Conservation (phyloP, 2,797 vertebrate genomes). For the Rallus crepitans region DNA sequence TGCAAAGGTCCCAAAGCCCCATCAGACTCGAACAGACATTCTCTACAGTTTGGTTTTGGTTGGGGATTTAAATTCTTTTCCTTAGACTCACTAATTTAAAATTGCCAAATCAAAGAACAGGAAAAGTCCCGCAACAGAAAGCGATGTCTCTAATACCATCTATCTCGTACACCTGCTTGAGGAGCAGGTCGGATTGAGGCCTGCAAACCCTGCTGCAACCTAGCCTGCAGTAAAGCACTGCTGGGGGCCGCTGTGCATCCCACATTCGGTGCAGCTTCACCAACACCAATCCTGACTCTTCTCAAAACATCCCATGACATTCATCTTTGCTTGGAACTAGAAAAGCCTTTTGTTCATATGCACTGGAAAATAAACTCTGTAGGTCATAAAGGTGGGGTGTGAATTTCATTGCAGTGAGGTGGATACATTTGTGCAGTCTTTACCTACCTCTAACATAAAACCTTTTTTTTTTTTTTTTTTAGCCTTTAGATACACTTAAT, state of each 20-base stretch:
- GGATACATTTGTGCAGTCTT: constrained; percentile 8
- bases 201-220: background rate
- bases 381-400: background rate
- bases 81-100: background rate
- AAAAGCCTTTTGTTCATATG: background rate
- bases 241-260: background rate
- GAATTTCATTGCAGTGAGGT: background rate
- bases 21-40: background rate
- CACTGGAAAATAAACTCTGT: background rate
- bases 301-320: background rate
- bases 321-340: background rate
- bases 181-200: background rate
- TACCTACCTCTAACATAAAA: background rate
- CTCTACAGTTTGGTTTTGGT: background rate
- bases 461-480: background rate
- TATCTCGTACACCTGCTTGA: background rate
- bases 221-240: background rate
- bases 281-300: background rate
- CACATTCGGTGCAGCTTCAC: background rate
- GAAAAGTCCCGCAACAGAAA: background rate
- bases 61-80: background rate
- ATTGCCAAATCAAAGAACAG: background rate
- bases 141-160: background rate
- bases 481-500: constrained; percentile 22
- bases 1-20: background rate